Evolutionary conservation across 2,888 invertebrate species (phyloP), one percentile per base, ranked within the genome.

Genomic region (Odontocolon sp.): DNA sequence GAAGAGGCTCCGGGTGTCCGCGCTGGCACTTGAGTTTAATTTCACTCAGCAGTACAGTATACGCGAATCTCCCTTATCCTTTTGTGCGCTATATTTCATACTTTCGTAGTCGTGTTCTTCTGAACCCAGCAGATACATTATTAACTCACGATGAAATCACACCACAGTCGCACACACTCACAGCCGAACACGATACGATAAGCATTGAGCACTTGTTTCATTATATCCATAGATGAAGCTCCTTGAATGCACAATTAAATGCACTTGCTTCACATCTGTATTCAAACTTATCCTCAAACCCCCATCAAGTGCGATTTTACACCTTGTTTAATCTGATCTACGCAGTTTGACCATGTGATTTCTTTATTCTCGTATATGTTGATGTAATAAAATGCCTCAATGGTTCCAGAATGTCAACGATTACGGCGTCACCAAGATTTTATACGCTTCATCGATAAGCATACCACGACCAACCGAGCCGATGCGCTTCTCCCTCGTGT

Each of bases 1-100:
- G 69, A 67, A 64, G 64, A 66, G 16, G 45, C 40, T 54, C 42
- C 52, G 50, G 59, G 45, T n/a, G 72, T 73, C 69, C 64, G 59
- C 59, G 28, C 54, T 31, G 42, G 38, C 72, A 77, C 72, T 77
- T 69, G 28, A 69, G 69, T 73, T 77, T 66, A 77, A 59, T 77
- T 77, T 69, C 64, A 69, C 77, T 69, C 69, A 14, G 59, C 16
- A 45, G 45, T 14, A 54, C 52, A 69, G 21, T 50, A 23, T 47
- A 54, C 54, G 6, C 67, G 42, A 21, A 31, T 52, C 18, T 23
- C 14, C 67, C 21, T 67, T 67, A 68, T 63, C 54, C n/a, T n/a
- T n/a, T n/a, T n/a, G n/a, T n/a, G n/a, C n/a, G n/a, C n/a, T n/a
- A n/a, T n/a, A n/a, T n/a, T n/a, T n/a, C n/a, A n/a, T n/a, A n/a